Conservation (phyloP, 1,140 invertebrate genomes). For the Drosophila mauritiana region DNA sequence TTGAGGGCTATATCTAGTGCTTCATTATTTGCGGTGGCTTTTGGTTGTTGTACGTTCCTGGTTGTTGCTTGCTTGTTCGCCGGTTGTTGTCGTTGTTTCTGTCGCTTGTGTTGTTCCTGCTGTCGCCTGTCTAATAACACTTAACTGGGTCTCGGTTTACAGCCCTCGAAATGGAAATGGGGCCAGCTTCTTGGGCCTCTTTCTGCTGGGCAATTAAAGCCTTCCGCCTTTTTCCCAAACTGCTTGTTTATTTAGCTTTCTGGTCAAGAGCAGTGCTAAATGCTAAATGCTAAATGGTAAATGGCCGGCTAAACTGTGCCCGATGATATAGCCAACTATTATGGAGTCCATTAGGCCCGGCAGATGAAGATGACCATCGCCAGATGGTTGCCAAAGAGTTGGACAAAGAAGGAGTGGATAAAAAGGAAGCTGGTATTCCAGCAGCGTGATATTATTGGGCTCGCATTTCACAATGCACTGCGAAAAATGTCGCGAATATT, state of each 20-base stretch:
- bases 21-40: slow-evolving; percentile 68
- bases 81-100: slow-evolving; percentile 24
- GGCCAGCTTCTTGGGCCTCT: slow-evolving; percentile 24
- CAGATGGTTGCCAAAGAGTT: slow-evolving; percentile 44
- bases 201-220: slow-evolving; percentile 35
- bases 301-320: slow-evolving; percentile 19
- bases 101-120: slow-evolving; percentile 41
- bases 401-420: slow-evolving; percentile 7
- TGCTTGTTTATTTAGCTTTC: slow-evolving; percentile 60
- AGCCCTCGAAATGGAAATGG: slow-evolving; percentile 38
- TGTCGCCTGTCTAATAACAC: slow-evolving; percentile 72
- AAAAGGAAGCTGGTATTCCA: slow-evolving; percentile 20
- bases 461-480: slow-evolving; percentile 13
- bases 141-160: slow-evolving; percentile 61
- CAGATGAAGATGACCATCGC: slow-evolving; percentile 46
- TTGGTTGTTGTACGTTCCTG: slow-evolving; percentile 26
- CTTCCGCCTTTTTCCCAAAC: slow-evolving; percentile 18
- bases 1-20: slow-evolving; percentile 66
- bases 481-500: neutral
- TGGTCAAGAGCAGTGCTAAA: slow-evolving; percentile 34
- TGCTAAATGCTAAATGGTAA: slow-evolving; percentile 20
- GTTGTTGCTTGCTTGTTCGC: neutral
- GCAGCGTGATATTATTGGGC: slow-evolving; percentile 10
- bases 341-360: slow-evolving; percentile 70
- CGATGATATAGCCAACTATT: slow-evolving; percentile 67